Evolutionary conservation across 2,797 vertebrate genomes (phyloP).

Genomic region (Coregonus sp.): DNA sequence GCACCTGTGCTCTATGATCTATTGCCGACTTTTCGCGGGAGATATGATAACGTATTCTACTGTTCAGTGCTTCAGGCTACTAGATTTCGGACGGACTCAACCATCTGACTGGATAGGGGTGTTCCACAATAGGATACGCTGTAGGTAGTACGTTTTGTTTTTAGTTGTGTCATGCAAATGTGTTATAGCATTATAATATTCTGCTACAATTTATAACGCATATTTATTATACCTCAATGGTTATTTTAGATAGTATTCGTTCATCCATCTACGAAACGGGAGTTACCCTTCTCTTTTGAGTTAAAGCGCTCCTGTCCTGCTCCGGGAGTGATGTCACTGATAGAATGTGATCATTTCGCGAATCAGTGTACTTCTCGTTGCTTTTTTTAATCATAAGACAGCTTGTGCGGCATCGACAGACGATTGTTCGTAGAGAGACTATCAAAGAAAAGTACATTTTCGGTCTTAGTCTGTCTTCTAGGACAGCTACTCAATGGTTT

Average conservation of each 20-base stretch:
- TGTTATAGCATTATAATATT: not conserved
- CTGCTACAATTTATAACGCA: not conserved
- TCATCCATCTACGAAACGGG: not conserved
- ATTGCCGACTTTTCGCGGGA: not conserved
- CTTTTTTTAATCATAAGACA: not conserved
- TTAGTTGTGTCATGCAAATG: not conserved
- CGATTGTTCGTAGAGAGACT: not conserved
- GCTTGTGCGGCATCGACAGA: not conserved
- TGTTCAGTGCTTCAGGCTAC: not conserved
- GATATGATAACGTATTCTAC: not conserved
- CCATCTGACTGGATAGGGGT: not conserved
- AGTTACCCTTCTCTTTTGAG: not conserved
- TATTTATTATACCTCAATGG: not conserved
- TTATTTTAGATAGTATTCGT: not conserved
- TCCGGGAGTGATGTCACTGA: conserved; percentile 1
- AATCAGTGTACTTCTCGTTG: not conserved
- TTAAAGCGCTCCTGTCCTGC: conserved; percentile 2
- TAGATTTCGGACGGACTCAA: not conserved
- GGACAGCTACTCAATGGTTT: not conserved
- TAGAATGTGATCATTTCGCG: not conserved
- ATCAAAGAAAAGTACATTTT: not conserved
- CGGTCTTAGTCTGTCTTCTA: not conserved
- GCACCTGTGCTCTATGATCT: not conserved
- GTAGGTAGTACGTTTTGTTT: not conserved
- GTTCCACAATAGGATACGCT: not conserved